Evolutionary conservation across 2,888 invertebrate genomes (phyloP).

Genomic region (Tachina fera): DNA sequence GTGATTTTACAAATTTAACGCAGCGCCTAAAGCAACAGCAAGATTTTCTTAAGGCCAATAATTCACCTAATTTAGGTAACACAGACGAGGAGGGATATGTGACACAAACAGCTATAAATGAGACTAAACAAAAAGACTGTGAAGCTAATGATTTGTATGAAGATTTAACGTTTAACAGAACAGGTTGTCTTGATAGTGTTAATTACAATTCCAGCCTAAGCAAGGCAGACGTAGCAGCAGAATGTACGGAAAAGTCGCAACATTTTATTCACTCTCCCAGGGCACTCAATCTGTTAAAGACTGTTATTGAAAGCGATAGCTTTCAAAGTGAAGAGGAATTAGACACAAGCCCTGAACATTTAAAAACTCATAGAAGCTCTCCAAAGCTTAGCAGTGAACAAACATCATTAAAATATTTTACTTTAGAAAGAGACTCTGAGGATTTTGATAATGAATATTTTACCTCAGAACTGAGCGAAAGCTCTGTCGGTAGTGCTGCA

Average conservation of each 20-base stretch:
- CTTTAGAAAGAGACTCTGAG: neutral
- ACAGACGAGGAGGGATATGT: neutral
- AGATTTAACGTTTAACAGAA: conserved; percentile 19
- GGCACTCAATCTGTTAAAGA: conserved; percentile 29
- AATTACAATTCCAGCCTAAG: neutral
- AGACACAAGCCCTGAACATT: neutral
- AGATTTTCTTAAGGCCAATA: conserved; percentile 43
- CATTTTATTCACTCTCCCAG: conserved; percentile 8
- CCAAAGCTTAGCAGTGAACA: neutral
- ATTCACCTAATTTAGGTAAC: neutral
- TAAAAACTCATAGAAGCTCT: neutral
- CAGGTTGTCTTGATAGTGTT: neutral
- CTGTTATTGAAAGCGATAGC: conserved; percentile 42
- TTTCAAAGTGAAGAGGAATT: conserved; percentile 41
- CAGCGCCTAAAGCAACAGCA: conserved; percentile 51
- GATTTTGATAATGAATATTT: neutral
- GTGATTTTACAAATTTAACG: conserved; percentile 66
- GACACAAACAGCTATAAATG: neutral
- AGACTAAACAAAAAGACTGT: neutral
- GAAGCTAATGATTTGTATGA: conserved; percentile 26
- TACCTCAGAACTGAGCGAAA: too few relatives aligned
- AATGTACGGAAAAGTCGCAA: neutral
- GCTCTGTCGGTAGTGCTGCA: too few relatives aligned
- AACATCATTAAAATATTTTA: too few relatives aligned
- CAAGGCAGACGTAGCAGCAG: neutral